A percentile compares a stretch with the other conserved stretches of the same genome.
These are phyloP conservation scores for Steinernema carpocapsae DNA, from an alignment of 2,888 invertebrate genomes.

Conservation along the genomic window DNA sequence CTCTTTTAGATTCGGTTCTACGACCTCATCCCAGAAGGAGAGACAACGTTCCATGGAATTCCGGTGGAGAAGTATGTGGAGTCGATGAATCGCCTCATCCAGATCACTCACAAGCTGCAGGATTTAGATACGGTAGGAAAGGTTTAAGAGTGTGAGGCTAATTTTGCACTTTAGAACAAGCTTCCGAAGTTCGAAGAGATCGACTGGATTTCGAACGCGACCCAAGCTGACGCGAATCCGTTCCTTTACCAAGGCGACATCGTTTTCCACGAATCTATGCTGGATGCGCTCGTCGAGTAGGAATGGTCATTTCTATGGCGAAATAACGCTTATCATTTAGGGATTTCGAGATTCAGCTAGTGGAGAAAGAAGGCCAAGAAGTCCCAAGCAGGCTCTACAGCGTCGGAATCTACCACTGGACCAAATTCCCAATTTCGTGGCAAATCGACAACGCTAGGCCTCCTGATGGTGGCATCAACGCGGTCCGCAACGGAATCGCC, in stretches of 20 bases:
- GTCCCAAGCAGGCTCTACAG: background rate
- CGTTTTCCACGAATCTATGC: conserved; percentile 46
- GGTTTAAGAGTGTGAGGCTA: background rate
- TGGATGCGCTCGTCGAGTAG: conserved; percentile 10
- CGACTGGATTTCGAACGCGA: background rate
- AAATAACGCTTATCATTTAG: background rate
- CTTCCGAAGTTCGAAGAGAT: background rate
- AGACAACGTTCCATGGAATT: background rate
- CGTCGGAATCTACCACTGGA: background rate
- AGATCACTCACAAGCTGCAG: conserved; percentile 9
- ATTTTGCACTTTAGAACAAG: background rate
- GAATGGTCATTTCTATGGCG: background rate
- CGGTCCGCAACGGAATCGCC: background rate
- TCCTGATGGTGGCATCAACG: background rate
- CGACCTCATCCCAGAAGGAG: conserved; percentile 1
- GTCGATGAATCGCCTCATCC: conserved; percentile 17
- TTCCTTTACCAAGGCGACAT: conserved; percentile 56
- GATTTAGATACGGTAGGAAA: conserved; percentile 12
- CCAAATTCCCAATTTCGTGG: background rate
- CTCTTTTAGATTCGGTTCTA: conserved; percentile 8
- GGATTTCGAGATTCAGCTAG: conserved; percentile 1
- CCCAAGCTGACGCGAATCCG: conserved; percentile 47
- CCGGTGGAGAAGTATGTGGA: background rate
- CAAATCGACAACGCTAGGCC: background rate
- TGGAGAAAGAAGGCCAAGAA: background rate